phyloP scores from a whole-genome alignment of 2,113 vertebrate genomes.

The Fregata magnificens region DNA sequence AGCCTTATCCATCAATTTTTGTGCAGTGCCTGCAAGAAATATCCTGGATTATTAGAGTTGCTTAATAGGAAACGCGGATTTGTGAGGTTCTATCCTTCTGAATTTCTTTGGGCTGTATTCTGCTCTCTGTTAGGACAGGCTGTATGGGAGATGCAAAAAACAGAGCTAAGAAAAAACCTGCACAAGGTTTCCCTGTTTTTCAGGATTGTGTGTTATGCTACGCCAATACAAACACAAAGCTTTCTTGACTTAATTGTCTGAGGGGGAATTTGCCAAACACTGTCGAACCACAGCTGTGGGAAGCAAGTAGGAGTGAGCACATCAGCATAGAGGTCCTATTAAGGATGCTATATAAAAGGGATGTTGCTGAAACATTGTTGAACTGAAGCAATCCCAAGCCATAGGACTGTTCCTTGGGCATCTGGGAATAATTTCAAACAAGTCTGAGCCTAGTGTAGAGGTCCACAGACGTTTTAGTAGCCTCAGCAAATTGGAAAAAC shows the following conservation, averaged over 20 bases:
- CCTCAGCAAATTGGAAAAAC: background rate
- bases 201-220: background rate
- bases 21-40: background rate
- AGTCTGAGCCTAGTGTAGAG: background rate
- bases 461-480: background rate
- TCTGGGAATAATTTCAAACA: background rate
- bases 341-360: background rate
- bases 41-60: background rate
- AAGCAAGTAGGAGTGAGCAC: background rate
- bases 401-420: background rate
- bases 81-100: background rate
- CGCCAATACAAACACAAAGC: background rate
- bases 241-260: background rate
- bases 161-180: background rate
- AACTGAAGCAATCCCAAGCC: background rate
- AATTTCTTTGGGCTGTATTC: background rate
- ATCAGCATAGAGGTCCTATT: background rate
- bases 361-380: background rate
- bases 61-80: background rate
- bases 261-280: background rate
- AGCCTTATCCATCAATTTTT: background rate
- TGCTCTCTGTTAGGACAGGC: background rate
- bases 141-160: background rate
- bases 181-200: background rate
- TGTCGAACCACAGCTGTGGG: background rate